Percentiles rank a stretch among this genome's conserved stretches.
These are phyloP conservation scores for Myotis daubentonii DNA, from an alignment of 2,797 vertebrate genomes.

Conservation along the genomic window DNA sequence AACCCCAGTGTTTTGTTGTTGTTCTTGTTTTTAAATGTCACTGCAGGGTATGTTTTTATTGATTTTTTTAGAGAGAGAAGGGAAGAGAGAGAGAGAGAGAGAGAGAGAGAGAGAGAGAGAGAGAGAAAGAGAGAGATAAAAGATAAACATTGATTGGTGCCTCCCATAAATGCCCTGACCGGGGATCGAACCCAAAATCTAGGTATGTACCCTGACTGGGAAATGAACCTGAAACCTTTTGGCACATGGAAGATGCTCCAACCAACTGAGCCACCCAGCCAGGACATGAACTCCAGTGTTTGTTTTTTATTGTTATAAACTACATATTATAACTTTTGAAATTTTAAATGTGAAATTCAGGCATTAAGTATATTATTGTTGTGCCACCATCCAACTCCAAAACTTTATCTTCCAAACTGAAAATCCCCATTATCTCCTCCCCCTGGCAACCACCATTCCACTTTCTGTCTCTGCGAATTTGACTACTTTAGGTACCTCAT, in stretches of 20 bases:
- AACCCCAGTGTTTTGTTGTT: background rate
- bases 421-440: too few relatives aligned
- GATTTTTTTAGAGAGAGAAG: background rate
- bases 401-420: slow-evolving; percentile 10
- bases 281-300: background rate
- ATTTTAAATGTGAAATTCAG: background rate
- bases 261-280: background rate
- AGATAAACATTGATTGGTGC: background rate
- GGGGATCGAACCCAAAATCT: background rate
- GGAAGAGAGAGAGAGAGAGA: too few relatives aligned
- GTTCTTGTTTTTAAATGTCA: background rate
- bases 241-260: background rate
- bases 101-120: too few relatives aligned
- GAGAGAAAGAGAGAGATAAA: background rate
- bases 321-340: background rate
- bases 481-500: background rate
- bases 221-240: background rate
- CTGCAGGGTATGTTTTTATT: background rate
- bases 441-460: background rate
- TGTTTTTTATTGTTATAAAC: slow-evolving; percentile 19
- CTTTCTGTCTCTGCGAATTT: background rate
- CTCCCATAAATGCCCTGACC: background rate
- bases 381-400: background rate
- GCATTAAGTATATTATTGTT: background rate
- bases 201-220: background rate